These are phyloP conservation scores for Scaeva pyrastri DNA, from an alignment of 2,888 invertebrate species.

Conservation along the genomic window DNA sequence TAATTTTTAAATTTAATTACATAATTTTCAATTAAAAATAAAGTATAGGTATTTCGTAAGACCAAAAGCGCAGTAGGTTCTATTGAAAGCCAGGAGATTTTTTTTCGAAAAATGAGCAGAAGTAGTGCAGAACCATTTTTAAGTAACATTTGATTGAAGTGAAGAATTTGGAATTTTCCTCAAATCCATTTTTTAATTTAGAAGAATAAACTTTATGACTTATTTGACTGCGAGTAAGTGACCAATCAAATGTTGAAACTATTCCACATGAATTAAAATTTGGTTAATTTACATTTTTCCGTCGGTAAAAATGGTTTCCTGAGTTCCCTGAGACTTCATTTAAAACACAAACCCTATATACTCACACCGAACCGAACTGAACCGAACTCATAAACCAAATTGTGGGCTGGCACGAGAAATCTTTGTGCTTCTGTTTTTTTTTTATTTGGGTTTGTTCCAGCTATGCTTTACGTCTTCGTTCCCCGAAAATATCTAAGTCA, in stretches of 20 bases:
- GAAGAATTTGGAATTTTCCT: too few species aligned
- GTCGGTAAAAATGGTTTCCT: slow-evolving; percentile 54
- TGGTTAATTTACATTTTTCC: slow-evolving; percentile 30
- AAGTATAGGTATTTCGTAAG: too few species aligned
- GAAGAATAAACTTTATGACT: not conserved
- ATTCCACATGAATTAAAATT: not conserved
- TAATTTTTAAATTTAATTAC: too few species aligned
- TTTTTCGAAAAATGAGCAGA: too few species aligned
- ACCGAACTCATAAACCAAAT: slow-evolving; percentile 54
- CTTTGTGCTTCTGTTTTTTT: slow-evolving; percentile 28
- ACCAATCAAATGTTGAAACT: slow-evolving; percentile 13
- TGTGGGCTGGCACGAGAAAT: slow-evolving; percentile 73
- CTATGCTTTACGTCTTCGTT: slow-evolving; percentile 29
- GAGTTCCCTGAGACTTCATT: not conserved
- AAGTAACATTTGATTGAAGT: too few species aligned
- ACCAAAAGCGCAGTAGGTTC: too few species aligned
- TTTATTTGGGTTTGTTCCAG: not conserved
- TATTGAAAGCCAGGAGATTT: too few species aligned
- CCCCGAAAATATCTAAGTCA: slow-evolving; percentile 68
- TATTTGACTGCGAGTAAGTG: not conserved
- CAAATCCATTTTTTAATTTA: too few species aligned
- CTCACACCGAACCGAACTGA: too few species aligned
- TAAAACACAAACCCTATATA: slow-evolving; percentile 9
- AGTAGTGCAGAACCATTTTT: too few species aligned
- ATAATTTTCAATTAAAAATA: too few species aligned